Evolutionary conservation across 2,888 invertebrate genomes (phyloP).

Genomic region (Crocallis elinguaria): DNA sequence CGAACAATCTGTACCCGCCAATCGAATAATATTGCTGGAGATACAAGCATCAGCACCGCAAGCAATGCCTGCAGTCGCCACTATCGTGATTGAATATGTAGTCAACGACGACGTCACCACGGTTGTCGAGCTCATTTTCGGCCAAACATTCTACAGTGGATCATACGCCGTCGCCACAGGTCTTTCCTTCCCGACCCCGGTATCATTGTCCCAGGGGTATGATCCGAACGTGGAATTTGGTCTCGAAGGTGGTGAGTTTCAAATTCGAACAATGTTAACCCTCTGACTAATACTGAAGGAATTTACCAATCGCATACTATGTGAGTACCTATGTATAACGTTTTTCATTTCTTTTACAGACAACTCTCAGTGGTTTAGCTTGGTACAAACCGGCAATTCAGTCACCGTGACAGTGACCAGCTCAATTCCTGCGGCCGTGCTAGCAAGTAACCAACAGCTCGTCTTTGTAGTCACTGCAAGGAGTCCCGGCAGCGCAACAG

Average conservation of each 20-base stretch:
- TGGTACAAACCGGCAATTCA: conserved; percentile 24
- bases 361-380: conserved; percentile 21
- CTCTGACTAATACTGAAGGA: not conserved
- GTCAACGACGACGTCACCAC: conserved; percentile 5
- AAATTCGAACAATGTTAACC: not conserved
- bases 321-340: too few relatives aligned
- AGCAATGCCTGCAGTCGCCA: conserved; percentile 39
- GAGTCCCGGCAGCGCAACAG: conserved; percentile 18
- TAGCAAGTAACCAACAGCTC: conserved; percentile 37
- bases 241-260: conserved; percentile 44
- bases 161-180: conserved; percentile 35
- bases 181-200: conserved; percentile 36
- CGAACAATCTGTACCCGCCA: conserved; percentile 37
- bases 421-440: conserved; percentile 39
- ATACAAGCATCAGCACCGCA: conserved; percentile 41
- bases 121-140: conserved; percentile 11
- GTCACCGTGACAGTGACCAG: conserved; percentile 25
- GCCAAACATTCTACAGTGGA: conserved; percentile 45
- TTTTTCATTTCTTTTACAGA: conserved; percentile 2
- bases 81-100: conserved; percentile 39
- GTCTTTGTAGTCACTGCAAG: conserved; percentile 30
- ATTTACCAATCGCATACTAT: too few relatives aligned
- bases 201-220: conserved; percentile 41
- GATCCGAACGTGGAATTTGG: conserved; percentile 34
- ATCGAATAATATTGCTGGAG: conserved; percentile 39